Evolutionary conservation across 2,888 invertebrate genomes (phyloP), one percentile per base, ranked within the genome.

Genomic region (Julus scanicus): DNA sequence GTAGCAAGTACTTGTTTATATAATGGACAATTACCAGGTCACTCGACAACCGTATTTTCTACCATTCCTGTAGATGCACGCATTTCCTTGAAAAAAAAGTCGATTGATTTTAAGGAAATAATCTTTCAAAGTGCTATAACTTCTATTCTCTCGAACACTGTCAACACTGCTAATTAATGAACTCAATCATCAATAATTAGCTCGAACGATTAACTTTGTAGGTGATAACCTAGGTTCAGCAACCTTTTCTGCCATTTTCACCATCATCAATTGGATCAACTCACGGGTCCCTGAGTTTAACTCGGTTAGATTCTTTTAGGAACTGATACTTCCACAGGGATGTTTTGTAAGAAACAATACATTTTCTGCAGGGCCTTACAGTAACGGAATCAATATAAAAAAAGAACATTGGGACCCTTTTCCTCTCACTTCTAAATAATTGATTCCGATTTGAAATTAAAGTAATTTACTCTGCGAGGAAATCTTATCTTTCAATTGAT

Each of bases 401-500:
- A 71, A 71, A 71, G 63, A 71, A 71, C 63, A 71, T 20, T 71
- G 20, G 63, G 63, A n/a, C 63, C 44, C n/a, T 9, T 71, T 44
- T 44, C 44, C 63, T 20, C 20, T 71, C 63, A 9, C 63, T 71
- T 29, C 63, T 71, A 71, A 71, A 71, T 71, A 71, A 71, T 71
- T 71, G 63, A 71, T 71, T 71, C 17, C 63, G 63, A 71, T 71
- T 71, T 71, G 63, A 71, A 71, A 71, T 71, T 71, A 71, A 71
- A 71, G 63, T 71, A 71, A 71, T 71, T 71, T 71, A 71, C 63
- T 71, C 63, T 29, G 63, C 63, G 63, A 71, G 63, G 20, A 71
- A 71, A 71, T 71, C 63, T 20, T 71, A 71, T 71, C 63, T 71
- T 29, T 71, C 63, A 71, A 71, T 71, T 71, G 5, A 71, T 71